Evolutionary conservation across 2,113 vertebrate genomes (phyloP).

Genomic region (Bucco capensis): DNA sequence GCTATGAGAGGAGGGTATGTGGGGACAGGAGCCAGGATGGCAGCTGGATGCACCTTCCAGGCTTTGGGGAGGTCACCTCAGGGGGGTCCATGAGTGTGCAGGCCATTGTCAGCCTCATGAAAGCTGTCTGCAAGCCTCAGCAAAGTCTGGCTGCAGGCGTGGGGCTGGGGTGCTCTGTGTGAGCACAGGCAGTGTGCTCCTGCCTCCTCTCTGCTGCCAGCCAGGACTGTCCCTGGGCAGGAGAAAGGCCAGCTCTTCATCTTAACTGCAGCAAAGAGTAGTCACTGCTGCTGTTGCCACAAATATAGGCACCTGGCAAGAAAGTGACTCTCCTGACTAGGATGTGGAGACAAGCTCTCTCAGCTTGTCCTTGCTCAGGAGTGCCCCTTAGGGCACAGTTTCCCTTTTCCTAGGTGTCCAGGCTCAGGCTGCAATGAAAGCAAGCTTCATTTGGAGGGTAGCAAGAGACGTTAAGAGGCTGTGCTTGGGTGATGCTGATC

Average conservation of each 20-base stretch:
- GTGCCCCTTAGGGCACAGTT: background rate
- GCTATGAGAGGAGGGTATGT: accelerated
- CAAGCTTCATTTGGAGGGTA: accelerated
- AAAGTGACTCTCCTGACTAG: background rate
- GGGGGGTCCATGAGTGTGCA: accelerated
- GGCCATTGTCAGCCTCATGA: accelerated
- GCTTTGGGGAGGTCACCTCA: accelerated
- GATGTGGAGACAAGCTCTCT: background rate
- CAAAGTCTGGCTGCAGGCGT: accelerated
- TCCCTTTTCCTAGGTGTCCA: background rate
- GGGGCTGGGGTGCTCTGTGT: accelerated
- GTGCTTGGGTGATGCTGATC: background rate
- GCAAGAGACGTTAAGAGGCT: background rate
- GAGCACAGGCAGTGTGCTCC: background rate
- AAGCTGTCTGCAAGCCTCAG: background rate
- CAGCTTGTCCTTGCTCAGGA: accelerated
- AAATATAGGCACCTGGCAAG: background rate
- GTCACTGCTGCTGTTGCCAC: background rate
- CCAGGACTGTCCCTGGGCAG: accelerated
- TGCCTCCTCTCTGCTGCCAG: background rate
- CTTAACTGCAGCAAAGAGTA: background rate
- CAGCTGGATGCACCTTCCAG: background rate
- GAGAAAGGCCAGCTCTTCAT: background rate
- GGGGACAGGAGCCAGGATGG: background rate
- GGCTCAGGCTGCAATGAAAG: too few relatives aligned